These are phyloP conservation scores for Plecotus auritus DNA, from an alignment of 2,113 vertebrate genomes.

Conservation along the genomic window DNA sequence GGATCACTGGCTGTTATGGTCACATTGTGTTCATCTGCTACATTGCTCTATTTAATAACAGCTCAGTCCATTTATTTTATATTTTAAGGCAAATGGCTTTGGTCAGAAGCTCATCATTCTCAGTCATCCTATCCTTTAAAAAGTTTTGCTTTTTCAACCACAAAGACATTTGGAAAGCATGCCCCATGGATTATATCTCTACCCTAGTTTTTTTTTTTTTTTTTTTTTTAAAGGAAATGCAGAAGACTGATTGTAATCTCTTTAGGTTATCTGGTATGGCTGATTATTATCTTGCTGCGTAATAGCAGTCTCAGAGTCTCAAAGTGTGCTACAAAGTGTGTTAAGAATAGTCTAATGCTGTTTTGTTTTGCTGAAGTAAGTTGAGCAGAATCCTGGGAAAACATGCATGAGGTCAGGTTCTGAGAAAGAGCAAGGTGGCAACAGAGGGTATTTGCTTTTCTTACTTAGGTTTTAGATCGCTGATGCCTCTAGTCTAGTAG, in stretches of 20 bases:
- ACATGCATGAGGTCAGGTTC: slow-evolving; percentile 70
- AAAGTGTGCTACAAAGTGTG: slow-evolving; percentile 7
- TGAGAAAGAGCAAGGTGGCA: slow-evolving; percentile 76
- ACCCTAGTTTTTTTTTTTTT: neutral
- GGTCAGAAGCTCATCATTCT: neutral
- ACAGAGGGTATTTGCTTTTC: slow-evolving; percentile 70
- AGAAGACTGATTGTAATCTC: slow-evolving; percentile 35
- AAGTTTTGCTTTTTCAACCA: slow-evolving; percentile 42
- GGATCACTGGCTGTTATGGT: neutral
- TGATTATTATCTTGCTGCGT: slow-evolving; percentile 52
- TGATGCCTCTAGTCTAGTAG: neutral
- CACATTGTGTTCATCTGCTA: neutral
- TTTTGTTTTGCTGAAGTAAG: slow-evolving; percentile 80
- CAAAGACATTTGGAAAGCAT: slow-evolving; percentile 31
- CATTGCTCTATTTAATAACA: neutral
- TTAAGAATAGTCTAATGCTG: slow-evolving; percentile 69
- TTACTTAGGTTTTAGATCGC: slow-evolving; percentile 13
- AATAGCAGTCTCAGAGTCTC: neutral
- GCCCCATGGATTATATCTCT: neutral
- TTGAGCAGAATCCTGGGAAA: slow-evolving; percentile 72
- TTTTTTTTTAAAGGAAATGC: neutral
- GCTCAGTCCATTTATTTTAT: neutral
- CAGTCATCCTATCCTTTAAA: neutral
- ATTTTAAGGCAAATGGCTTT: slow-evolving; percentile 7
- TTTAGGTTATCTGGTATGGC: neutral